These are phyloP conservation scores for Horisme vitalbata DNA, from an alignment of 2,888 invertebrate genomes.

Conservation along the genomic window DNA sequence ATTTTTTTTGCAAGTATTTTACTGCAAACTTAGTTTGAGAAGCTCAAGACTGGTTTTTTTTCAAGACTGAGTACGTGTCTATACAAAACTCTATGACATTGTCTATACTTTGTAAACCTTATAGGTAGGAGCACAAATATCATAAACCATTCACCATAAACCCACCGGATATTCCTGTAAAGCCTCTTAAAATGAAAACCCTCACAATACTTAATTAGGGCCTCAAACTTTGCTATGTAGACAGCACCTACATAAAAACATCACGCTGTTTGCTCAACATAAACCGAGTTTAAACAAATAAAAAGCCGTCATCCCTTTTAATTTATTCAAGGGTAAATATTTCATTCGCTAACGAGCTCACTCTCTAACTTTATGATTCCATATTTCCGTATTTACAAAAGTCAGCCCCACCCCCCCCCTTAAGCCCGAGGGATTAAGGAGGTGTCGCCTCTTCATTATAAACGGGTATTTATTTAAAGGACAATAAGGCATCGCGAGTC, in stretches of 20 bases:
- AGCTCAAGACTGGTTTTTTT: no score
- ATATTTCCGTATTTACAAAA: slow-evolving; percentile 66
- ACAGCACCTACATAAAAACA: slow-evolving; percentile 19
- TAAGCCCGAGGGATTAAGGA: slow-evolving; percentile 28
- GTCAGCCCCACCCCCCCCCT: slow-evolving; percentile 35
- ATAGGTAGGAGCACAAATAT: no score
- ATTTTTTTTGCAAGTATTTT: no score
- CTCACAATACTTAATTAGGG: slow-evolving; percentile 14
- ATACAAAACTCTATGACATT: no score
- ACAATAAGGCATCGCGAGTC: slow-evolving; percentile 34
- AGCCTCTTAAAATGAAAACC: slow-evolving; percentile 14
- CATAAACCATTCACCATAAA: slow-evolving; percentile 16
- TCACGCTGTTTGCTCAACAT: slow-evolving; percentile 25
- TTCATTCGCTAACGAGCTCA: slow-evolving; percentile 58
- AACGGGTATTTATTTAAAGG: slow-evolving; percentile 53
- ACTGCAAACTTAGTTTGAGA: no score
- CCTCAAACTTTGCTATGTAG: slow-evolving; percentile 14
- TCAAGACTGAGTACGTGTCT: no score
- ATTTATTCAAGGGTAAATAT: slow-evolving; percentile 59
- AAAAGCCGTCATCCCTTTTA: slow-evolving; percentile 44
- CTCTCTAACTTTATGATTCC: slow-evolving; percentile 62
- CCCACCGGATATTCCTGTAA: slow-evolving; percentile 9
- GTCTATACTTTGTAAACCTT: neutral
- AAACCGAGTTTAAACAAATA: slow-evolving; percentile 36
- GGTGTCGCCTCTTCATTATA: slow-evolving; percentile 58